A percentile compares a stretch with the other conserved stretches of the same genome.
These are phyloP conservation scores for Callionymus lyra DNA, from an alignment of 2,113 vertebrate genomes.

Conservation along the genomic window DNA sequence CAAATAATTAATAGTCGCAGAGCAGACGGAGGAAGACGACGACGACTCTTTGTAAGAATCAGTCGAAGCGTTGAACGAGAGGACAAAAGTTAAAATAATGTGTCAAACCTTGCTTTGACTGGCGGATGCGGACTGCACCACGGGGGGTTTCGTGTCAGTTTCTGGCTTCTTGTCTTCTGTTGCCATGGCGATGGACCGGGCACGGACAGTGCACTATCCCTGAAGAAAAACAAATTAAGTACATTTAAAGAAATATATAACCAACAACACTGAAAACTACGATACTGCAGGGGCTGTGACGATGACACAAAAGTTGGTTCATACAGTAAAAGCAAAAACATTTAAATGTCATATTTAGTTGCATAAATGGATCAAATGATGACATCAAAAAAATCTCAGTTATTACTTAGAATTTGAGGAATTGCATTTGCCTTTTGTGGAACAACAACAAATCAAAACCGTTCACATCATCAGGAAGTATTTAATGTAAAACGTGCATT, in stretches of 20 bases:
- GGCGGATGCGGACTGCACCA: slow-evolving; percentile 82
- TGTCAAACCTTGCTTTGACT: slow-evolving; percentile 97
- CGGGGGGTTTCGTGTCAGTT: slow-evolving; percentile 87
- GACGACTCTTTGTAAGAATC: no score
- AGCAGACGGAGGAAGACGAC: no score
- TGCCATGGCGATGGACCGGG: slow-evolving; percentile 75
- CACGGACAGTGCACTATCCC: slow-evolving; percentile 28
- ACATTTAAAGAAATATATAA: not conserved
- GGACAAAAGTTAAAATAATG: not conserved
- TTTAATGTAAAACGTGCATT: no score
- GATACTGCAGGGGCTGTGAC: not conserved
- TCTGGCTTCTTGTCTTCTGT: slow-evolving; percentile 98
- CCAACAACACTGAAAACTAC: not conserved
- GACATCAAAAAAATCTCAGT: no score
- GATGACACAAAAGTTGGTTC: no score
- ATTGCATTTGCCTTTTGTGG: no score
- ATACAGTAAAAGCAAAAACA: not conserved
- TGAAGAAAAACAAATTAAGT: slow-evolving; percentile 5
- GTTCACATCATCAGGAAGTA: no score
- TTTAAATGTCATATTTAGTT: no score
- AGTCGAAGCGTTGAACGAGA: no score
- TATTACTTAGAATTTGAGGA: no score
- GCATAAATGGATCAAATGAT: no score
- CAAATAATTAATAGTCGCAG: not conserved
- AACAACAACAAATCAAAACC: no score